These are phyloP conservation scores for Macrotus californicus DNA, from an alignment of 2,113 vertebrate species.

Conservation along the genomic window DNA sequence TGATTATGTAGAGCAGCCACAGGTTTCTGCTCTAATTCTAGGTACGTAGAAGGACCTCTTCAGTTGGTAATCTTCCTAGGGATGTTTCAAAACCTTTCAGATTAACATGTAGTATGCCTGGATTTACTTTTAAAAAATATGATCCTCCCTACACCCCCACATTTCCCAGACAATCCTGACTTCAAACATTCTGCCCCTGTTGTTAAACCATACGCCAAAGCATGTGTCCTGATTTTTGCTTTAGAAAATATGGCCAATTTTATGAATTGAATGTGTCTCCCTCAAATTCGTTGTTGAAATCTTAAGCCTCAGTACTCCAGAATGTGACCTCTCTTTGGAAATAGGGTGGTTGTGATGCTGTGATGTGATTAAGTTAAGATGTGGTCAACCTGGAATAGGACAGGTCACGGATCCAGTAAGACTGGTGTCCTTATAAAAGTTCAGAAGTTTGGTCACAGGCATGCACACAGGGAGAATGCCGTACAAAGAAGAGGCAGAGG, in stretches of 20 bases:
- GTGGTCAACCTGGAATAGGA: neutral
- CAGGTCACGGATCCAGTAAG: neutral
- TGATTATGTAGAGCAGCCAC: neutral
- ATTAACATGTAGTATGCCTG: neutral
- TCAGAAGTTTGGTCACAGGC: neutral
- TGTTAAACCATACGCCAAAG: neutral
- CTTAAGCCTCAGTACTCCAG: neutral
- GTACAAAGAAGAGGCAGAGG: neutral
- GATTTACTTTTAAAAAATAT: neutral
- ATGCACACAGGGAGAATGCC: neutral
- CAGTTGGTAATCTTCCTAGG: neutral
- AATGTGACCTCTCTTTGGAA: constrained; percentile 23
- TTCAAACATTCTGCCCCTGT: neutral
- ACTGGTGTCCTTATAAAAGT: neutral
- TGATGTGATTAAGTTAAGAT: neutral
- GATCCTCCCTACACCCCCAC: neutral
- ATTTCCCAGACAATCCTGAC: neutral
- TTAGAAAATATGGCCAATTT: neutral
- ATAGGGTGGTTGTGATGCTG: neutral
- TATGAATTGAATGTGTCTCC: neutral
- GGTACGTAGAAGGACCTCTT: neutral
- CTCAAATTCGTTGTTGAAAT: neutral
- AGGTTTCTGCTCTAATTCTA: neutral
- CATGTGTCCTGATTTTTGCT: neutral
- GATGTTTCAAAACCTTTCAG: neutral